These are phyloP conservation scores for Rhinichthys osculus DNA, from an alignment of 2,797 vertebrate genomes.

Conservation along the genomic window DNA sequence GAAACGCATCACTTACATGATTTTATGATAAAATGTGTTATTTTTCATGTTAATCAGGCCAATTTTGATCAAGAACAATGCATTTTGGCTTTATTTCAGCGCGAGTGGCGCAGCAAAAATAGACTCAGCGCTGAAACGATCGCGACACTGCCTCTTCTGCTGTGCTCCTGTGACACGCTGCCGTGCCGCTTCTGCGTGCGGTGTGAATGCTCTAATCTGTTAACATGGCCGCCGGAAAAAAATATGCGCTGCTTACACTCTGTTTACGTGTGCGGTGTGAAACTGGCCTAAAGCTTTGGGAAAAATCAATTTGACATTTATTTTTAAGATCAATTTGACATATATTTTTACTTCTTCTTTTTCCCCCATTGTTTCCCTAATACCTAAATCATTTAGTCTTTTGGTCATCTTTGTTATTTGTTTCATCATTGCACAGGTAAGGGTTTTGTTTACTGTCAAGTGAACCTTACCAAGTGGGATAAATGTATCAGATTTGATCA, in stretches of 20 bases:
- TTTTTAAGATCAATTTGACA: background rate
- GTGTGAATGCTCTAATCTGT: too few species aligned
- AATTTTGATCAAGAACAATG: background rate
- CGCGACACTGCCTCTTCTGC: too few species aligned
- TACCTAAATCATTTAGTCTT: background rate
- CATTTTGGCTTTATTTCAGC: background rate
- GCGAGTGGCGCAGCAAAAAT: too few species aligned
- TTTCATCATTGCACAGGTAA: background rate
- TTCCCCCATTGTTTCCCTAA: background rate
- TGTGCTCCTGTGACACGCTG: too few species aligned
- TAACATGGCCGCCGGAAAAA: too few species aligned
- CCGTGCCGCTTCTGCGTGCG: too few species aligned
- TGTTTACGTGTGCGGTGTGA: background rate
- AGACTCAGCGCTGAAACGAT: too few species aligned
- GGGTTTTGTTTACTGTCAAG: constrained; percentile 15
- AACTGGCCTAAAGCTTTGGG: background rate
- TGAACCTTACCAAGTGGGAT: constrained; percentile 5
- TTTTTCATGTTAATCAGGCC: background rate
- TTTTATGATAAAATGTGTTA: background rate
- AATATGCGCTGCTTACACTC: background rate
- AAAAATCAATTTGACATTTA: background rate
- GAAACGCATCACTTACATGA: background rate
- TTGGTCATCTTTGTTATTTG: constrained; percentile 5
- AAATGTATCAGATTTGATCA: background rate
- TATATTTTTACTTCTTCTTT: background rate